Evolutionary conservation across 2,888 invertebrate genomes (phyloP), one percentile per base, ranked within the genome.

Genomic region (Pyrgus malvae): DNA sequence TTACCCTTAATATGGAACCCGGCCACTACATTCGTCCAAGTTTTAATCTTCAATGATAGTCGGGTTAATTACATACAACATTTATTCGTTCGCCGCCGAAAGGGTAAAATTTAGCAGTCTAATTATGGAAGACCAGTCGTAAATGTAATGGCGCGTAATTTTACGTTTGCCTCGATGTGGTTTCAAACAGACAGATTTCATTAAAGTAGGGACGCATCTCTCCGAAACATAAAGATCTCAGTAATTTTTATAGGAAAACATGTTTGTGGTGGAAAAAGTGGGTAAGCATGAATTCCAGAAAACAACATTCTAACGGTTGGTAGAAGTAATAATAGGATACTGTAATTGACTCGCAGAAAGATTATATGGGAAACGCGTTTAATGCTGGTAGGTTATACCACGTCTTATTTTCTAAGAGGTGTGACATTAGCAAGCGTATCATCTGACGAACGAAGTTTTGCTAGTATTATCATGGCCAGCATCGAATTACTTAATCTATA

Each of bases 401-500:
- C 37, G 16, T 45, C 29, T 38, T 38, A 45, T 53, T 53, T 51
- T 45, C 44, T 29, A 0, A 27, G 21, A 46, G 21, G 31, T 31
- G 31, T 27, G 38, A 53, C 38, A 46, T 45, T 45, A 45, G 37
- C 45, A 38, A 37, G 35, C 8, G 33, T 37, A 31, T 53, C 31
- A 54, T 46, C 46, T 54, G 54, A 54, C 25, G 40, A 46, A 21
- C 38, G 53, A 53, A 40, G 40, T 38, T 53, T 53, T 40, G 45
- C 53, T 11, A 40, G 46, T 45, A 23, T 33, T 40, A 54, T 54
- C 54, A 21, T 31, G 40, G 33, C 25, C 45, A 31, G 40, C 54
- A 48, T 55, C 55, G 49, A 48, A 58, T 58, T 56, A 60, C 56
- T 61, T 58, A 62, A 63, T 62, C 60, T 61, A 53, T 65, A 63